Evolutionary conservation across 2,113 vertebrate genomes (phyloP).

Genomic region (Corythoichthys haematopterus): DNA sequence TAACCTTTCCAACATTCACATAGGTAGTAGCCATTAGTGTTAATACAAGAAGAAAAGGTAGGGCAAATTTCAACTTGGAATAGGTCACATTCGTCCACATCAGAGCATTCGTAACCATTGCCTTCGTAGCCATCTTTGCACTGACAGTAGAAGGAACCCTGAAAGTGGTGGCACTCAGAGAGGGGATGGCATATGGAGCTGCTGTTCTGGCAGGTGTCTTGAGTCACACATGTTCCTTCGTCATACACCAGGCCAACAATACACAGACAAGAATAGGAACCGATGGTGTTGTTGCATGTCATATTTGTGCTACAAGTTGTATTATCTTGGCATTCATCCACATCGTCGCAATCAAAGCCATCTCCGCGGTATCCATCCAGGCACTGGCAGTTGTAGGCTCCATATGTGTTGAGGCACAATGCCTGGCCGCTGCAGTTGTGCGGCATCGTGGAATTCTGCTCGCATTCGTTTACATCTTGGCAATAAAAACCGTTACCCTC

Average conservation of each 20-base stretch:
- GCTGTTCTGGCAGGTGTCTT: constrained; percentile 59
- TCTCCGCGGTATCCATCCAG: constrained; percentile 68
- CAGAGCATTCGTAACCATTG: constrained; percentile 67
- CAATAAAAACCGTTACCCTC: constrained; percentile 72
- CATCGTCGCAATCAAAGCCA: constrained; percentile 68
- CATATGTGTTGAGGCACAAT: constrained; percentile 66
- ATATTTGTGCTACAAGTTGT: constrained; percentile 64
- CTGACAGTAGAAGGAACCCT: constrained; percentile 69
- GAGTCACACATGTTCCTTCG: constrained; percentile 63
- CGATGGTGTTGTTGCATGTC: constrained; percentile 69
- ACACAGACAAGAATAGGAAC: constrained; percentile 72
- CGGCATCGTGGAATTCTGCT: constrained; percentile 43
- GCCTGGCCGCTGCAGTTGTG: constrained; percentile 69
- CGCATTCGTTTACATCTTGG: constrained; percentile 75
- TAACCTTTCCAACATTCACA: constrained; percentile 75
- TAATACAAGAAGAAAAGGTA: constrained; percentile 65
- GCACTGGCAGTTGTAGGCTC: constrained; percentile 73
- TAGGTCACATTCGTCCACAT: constrained; percentile 70
- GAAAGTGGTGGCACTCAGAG: constrained; percentile 57
- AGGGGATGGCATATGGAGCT: constrained; percentile 51
- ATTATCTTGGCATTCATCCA: constrained; percentile 68
- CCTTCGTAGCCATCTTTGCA: constrained; percentile 70
- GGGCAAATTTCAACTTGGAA: constrained; percentile 46
- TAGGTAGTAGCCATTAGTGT: constrained; percentile 69
- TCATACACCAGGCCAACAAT: constrained; percentile 48